phyloP scores from a whole-genome alignment of 1,140 invertebrate species.

The Condylostylus longicornis region DNA sequence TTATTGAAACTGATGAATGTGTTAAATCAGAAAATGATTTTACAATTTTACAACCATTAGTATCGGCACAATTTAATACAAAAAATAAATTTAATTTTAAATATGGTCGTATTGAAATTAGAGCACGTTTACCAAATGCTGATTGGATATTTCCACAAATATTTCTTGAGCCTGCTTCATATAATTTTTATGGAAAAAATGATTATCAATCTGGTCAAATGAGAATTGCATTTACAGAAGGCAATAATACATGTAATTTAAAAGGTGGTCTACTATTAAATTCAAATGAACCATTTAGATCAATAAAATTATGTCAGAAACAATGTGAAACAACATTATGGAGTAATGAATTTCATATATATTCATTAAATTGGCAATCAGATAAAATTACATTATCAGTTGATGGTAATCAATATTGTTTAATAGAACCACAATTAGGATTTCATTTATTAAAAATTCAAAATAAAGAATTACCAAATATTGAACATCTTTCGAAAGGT shows the following conservation, averaged over 20 bases:
- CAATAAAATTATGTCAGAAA: conserved; percentile 14
- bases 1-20: conserved; percentile 30
- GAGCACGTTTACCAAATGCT: conserved; percentile 52
- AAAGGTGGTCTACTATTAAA: conserved; percentile 27
- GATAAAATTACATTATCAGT: conserved; percentile 36
- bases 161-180: conserved; percentile 34
- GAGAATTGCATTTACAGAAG: conserved; percentile 35
- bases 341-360: conserved; percentile 48
- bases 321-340: conserved; percentile 28
- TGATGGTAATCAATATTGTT: conserved; percentile 38
- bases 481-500: conserved; percentile 27
- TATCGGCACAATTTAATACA: conserved; percentile 46
- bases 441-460: conserved; percentile 28
- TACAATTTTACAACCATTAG: conserved; percentile 42
- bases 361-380: conserved; percentile 46
- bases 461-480: conserved; percentile 25
- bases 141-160: conserved; percentile 56
- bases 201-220: conserved; percentile 35
- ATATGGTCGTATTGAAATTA: conserved; percentile 52
- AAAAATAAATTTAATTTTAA: conserved; percentile 43
- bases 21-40: conserved; percentile 21
- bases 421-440: conserved; percentile 23
- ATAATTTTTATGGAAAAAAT: conserved; percentile 27
- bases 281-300: conserved; percentile 14
- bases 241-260: conserved; percentile 21